Percentiles rank a stretch among this genome's conserved stretches.
Conservation (phyloP, 2,113 vertebrate genomes). For the Cyanoderma ruficeps region DNA sequence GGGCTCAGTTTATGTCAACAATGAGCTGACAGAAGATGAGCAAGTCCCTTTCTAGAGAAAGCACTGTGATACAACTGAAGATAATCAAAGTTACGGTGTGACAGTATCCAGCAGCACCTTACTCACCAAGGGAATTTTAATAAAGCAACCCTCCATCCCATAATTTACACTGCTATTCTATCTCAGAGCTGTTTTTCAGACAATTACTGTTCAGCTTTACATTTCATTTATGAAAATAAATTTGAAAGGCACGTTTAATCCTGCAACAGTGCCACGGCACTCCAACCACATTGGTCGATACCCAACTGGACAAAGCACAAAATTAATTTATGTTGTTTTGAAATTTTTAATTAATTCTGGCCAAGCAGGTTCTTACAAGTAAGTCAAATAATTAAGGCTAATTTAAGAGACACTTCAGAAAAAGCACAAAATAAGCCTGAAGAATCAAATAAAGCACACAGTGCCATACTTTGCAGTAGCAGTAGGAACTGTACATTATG, state of each 20-base stretch:
- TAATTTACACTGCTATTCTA: background rate
- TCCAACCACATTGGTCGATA: background rate
- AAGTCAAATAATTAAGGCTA: slow-evolving; percentile 25
- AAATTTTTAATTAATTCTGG: slow-evolving; percentile 44
- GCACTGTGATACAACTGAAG: background rate
- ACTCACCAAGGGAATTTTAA: background rate
- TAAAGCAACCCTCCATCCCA: background rate
- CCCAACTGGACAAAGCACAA: slow-evolving; percentile 29
- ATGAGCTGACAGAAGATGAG: background rate
- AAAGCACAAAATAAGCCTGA: background rate
- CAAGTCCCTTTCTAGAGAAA: background rate
- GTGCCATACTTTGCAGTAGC: background rate
- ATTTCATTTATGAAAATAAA: slow-evolving; percentile 14
- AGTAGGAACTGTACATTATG: background rate
- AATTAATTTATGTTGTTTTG: background rate
- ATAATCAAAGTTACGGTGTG: background rate
- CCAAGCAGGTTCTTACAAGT: slow-evolving; percentile 22
- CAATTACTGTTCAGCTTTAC: background rate
- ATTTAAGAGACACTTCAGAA: background rate
- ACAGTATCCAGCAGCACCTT: background rate
- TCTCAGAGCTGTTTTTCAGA: background rate
- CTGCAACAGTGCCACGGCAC: background rate
- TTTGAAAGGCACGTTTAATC: slow-evolving; percentile 7
- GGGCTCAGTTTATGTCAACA: background rate
- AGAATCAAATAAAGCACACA: background rate